Evolutionary conservation across 2,113 vertebrate genomes (phyloP), one percentile per base, ranked within the genome.

Genomic region (Myiozetetes cayanensis): DNA sequence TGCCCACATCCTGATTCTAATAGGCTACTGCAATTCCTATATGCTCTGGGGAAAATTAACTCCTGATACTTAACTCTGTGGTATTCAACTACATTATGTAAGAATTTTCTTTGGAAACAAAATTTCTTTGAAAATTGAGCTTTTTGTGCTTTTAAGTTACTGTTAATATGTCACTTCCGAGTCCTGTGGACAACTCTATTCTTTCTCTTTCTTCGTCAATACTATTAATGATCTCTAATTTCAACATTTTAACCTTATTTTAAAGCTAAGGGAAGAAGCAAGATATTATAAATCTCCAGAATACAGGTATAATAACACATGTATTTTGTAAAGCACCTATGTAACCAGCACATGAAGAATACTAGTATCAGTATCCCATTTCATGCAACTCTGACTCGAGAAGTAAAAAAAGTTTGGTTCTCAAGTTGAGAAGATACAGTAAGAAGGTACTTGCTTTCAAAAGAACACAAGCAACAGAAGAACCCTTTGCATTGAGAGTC

Each of bases 1-100:
- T 0, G 1, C 20, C 24, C 9, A 3, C 2, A 24, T 17, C 16
- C 23, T 2, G 0, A 50, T 20, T 77, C 17, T 18, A 80, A 47
- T 3, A 24, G 16, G 5, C n/a, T 65, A 37, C 0, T 52, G 28
- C 35, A 93, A 87, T 43, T 93, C 24, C 39, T 52, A 2, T 9
- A 35, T 2, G 5, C 22, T 62, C 28, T 41, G 15, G 14, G 7
- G 30, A 18, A 89, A 91, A 71, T 65, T 31, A 80, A 41, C 24
- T 75, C 52, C 47, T 6, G 8, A 63, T 47, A 72, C 30, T 85
- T 68, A 47, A 56, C 31, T 61, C 49, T 31, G 19, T 53, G 33
- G 27, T 70, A 8, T 44, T 90, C 68, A 90, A 83, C 44, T 20
- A 61, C 13, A 16, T 53, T 50, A 55, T 8, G 5, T 21, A 79